Evolutionary conservation across 1,140 invertebrate genomes (phyloP), one percentile per base, ranked within the genome.

Genomic region (Pogonomyrmex californicus): DNA sequence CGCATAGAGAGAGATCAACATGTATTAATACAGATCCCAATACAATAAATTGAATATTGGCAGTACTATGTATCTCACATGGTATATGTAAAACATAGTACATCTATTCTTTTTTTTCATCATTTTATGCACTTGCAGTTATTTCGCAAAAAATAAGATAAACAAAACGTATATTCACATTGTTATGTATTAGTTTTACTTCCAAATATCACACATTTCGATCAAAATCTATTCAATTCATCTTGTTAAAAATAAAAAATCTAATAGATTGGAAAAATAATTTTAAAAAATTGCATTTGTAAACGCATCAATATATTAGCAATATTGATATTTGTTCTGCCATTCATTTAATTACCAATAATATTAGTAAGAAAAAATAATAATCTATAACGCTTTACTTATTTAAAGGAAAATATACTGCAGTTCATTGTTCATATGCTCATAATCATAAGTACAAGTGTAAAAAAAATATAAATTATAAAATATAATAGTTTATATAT

Each of bases 11-110:
- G 23, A 79, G 33, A 70, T 54, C 63, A 85, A 89, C 68, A 78
- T 91, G 88, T 70, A 87, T 88, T 91, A 78, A 86, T 90, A 88
- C 86, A 90, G 30, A 58, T 70, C 65, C 38, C 38, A 4, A 81
- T 65, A 83, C 41, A 83, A 73, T 75, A 83, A 56, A 83, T 60
- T 30, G 7, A 4, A 33, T 47, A 73, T 83, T 83, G 79, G 66
- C 79, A 83, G 79, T 83, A 82, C 79, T 73, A 38, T 70, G 66
- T 73, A 73, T 47, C 71, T 83, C 47, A 49, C 68, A 83, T 60
- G 30, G 44, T 73, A 36, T 38, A 70, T 81, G 63, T 51, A 83
- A 75, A 83, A 60, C 47, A 83, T 66, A 58, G 79, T 83, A 86
- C 75, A 78, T 58, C n/a, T 44, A 17, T 47, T 44, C 58, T 87